Evolutionary conservation across 1,140 invertebrate species (phyloP).

Genomic region (Nymphalis io): DNA sequence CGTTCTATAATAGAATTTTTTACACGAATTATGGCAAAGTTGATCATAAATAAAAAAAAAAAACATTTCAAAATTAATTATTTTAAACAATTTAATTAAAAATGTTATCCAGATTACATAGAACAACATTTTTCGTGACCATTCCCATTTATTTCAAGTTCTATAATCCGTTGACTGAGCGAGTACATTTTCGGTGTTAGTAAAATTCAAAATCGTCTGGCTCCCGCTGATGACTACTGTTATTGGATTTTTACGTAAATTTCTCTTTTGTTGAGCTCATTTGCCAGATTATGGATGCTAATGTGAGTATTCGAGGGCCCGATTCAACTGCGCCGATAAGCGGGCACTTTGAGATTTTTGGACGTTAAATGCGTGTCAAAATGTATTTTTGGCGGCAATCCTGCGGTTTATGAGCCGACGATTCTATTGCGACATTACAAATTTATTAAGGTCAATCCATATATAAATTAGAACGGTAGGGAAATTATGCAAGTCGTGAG

Average conservation of each 20-base stretch:
- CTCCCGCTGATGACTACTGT: conserved; percentile 49
- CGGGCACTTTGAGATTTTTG: conserved; percentile 41
- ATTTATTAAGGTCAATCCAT: conserved; percentile 40
- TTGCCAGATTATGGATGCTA: conserved; percentile 66
- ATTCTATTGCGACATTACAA: conserved; percentile 31
- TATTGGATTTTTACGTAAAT: conserved; percentile 73
- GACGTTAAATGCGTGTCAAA: conserved; percentile 50
- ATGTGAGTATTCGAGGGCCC: conserved; percentile 47
- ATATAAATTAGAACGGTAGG: conserved; percentile 32
- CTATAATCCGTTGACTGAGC: conserved; percentile 33
- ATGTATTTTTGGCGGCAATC: conserved; percentile 46
- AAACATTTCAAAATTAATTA: background rate
- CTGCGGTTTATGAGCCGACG: conserved; percentile 39
- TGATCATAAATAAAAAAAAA: background rate
- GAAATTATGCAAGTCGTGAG: background rate
- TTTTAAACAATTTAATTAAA: background rate
- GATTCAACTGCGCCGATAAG: conserved; percentile 57
- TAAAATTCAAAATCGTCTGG: conserved; percentile 37
- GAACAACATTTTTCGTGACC: conserved; percentile 24
- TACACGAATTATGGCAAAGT: too few relatives aligned
- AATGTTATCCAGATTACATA: conserved; percentile 1
- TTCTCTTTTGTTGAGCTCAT: conserved; percentile 66
- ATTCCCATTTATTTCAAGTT: conserved; percentile 27
- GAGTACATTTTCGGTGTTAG: conserved; percentile 35
- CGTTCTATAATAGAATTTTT: too few relatives aligned